These are phyloP conservation scores for Conchocele bisecta DNA, from an alignment of 2,888 invertebrate species.

Conservation along the genomic window DNA sequence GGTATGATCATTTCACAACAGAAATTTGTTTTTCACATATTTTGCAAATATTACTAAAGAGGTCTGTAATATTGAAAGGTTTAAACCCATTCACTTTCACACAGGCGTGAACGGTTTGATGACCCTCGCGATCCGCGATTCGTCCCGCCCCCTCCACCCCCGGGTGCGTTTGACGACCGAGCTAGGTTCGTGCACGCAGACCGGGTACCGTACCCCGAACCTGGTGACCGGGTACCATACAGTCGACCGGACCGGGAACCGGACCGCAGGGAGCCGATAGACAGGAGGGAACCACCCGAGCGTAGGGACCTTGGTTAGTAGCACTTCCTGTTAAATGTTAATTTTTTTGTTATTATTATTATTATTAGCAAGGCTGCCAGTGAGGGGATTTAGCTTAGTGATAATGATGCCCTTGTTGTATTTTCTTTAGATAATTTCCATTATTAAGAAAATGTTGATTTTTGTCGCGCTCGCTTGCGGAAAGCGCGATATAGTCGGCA, in stretches of 20 bases:
- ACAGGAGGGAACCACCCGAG: conserved; percentile 42
- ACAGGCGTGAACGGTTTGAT: conserved; percentile 48
- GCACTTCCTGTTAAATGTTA: no score
- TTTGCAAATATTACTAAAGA: not conserved
- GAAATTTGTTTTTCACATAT: no score
- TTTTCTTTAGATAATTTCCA: no score
- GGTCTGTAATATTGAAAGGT: not conserved
- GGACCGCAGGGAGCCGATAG: conserved; percentile 26
- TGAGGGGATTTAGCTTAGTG: no score
- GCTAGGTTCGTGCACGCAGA: conserved; percentile 23
- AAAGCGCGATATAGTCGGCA: no score
- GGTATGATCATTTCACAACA: no score
- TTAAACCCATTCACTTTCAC: not conserved
- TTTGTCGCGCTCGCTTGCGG: no score
- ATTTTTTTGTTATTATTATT: no score
- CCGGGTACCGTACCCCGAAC: conserved; percentile 35
- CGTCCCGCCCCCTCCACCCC: conserved; percentile 25
- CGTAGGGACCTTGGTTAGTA: no score
- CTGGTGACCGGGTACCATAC: conserved; percentile 38
- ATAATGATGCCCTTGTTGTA: no score
- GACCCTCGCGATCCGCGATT: conserved; percentile 21
- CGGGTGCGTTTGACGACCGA: conserved; percentile 27
- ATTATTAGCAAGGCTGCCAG: no score
- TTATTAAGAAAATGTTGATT: no score
- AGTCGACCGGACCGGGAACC: conserved; percentile 6